Evolutionary conservation across 1,140 invertebrate genomes (phyloP), one percentile per base, ranked within the genome.

Genomic region (Riptortus pedestris): DNA sequence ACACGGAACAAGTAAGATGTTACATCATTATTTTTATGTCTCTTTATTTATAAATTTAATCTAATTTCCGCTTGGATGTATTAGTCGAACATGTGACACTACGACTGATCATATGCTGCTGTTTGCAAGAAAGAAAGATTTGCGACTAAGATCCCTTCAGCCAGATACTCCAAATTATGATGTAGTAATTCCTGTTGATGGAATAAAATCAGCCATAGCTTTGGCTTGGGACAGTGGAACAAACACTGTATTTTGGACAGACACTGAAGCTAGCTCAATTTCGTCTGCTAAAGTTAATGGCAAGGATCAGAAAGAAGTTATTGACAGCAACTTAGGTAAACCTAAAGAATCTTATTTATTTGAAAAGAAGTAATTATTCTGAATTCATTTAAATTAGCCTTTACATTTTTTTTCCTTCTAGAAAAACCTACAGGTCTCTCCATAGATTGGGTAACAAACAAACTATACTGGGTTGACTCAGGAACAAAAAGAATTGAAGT

Each of bases 381-480:
- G 14, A 38, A 38, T 5, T 38, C 31, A 5, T 7, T 5, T 38
- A 38, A 38, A 5, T 5, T 14, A 38, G 31, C 5, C 31, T 38
- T 5, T 14, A 7, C 31, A 7, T 14, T 38, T 2, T 7, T 58
- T 33, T 59, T 59, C 52, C 72, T 71, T 11, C 66, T n/a, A 84
- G 84, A 82, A 68, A 83, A 81, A 14, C 87, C 88, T 1, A 84
- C 85, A 47, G 86, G 86, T 1, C 70, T 93, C 45, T 89, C 90
- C 2, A 80, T 90, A 29, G 91, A 94, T 71, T 93, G 90, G 90
- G 76, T 91, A 4, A 89, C 86, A 0, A 79, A 85, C 20, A 93
- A 93, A 73, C 71, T 94, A 0, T 96, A 94, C 71, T 94, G 91
- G 90, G 91, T 89, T 0, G 91, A 94, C 72, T 83, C 85, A 26